Evolutionary conservation across 2,888 invertebrate genomes (phyloP).

Genomic region (Trichacis sp.): DNA sequence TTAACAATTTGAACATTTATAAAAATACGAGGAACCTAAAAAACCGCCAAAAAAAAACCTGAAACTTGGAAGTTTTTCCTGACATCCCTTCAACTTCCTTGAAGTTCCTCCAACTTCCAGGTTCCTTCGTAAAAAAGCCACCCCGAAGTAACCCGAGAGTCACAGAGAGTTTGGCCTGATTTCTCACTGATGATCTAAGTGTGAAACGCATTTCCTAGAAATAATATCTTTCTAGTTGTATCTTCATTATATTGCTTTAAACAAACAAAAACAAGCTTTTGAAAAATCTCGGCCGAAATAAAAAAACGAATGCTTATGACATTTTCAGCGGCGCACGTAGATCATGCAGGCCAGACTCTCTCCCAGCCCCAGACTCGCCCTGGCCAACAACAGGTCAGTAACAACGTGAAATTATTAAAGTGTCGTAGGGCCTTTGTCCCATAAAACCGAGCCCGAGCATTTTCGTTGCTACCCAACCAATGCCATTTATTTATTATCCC

Average conservation of each 20-base stretch:
- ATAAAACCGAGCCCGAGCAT: no score
- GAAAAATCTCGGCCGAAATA: conserved; percentile 55
- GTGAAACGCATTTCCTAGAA: no score
- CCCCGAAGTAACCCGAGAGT: conserved; percentile 46
- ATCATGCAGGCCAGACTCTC: conserved; percentile 68
- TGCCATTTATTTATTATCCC: no score
- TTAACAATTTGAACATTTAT: no score
- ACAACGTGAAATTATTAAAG: conserved; percentile 58
- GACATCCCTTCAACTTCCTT: background rate
- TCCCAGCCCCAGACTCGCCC: conserved; percentile 68
- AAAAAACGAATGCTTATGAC: conserved; percentile 66
- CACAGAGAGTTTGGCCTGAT: conserved; percentile 64
- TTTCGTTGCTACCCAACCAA: no score
- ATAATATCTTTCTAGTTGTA: conserved; percentile 24
- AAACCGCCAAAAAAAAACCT: background rate
- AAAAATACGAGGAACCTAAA: no score
- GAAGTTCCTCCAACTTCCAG: background rate
- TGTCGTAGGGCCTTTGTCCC: conserved; percentile 37
- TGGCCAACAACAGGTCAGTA: conserved; percentile 69
- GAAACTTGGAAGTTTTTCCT: background rate
- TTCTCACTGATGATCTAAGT: conserved; percentile 17
- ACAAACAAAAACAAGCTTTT: conserved; percentile 19
- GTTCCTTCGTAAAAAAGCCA: conserved; percentile 32
- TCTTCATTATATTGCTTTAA: conserved; percentile 29
- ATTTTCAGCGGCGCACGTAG: conserved; percentile 68